Percentiles rank a stretch among this genome's conserved stretches.
Evolutionary conservation across 2,113 vertebrate species (phyloP).

Genomic region (Pituophis catenifer): DNA sequence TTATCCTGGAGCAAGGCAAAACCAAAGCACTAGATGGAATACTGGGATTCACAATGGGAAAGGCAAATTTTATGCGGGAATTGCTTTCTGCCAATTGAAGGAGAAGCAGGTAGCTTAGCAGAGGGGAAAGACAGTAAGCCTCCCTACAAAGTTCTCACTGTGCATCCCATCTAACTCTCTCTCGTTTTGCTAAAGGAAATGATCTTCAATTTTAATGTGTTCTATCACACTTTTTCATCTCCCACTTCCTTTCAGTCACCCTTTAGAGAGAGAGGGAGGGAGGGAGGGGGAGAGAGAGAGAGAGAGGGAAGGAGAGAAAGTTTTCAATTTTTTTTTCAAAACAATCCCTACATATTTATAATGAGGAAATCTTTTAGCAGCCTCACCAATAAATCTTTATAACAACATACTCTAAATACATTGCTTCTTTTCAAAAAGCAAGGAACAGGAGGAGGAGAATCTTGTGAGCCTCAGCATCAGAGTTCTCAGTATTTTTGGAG

Average conservation of each 20-base stretch:
- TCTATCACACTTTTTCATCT: not conserved
- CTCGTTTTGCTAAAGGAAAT: not conserved
- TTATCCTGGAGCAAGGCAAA: not conserved
- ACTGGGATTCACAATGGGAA: not conserved
- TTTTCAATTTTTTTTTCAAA: not conserved
- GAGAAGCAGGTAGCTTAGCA: not conserved
- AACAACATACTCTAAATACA: not conserved
- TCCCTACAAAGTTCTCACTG: not conserved
- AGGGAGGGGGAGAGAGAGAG: no score
- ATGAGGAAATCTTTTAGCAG: not conserved
- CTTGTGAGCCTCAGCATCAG: not conserved
- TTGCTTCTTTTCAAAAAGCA: not conserved
- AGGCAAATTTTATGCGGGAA: not conserved
- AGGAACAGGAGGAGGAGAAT: not conserved
- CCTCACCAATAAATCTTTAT: not conserved
- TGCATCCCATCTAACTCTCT: not conserved
- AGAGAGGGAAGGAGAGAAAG: no score
- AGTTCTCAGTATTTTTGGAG: not conserved
- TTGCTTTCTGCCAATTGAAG: not conserved
- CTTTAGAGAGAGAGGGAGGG: no score
- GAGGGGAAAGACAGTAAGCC: not conserved
- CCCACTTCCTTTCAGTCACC: not conserved
- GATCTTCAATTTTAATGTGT: not conserved
- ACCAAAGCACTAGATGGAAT: not conserved
- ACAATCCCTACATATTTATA: not conserved